phyloP scores from a whole-genome alignment of 2,888 invertebrate species.

The Drosophila leonis region DNA sequence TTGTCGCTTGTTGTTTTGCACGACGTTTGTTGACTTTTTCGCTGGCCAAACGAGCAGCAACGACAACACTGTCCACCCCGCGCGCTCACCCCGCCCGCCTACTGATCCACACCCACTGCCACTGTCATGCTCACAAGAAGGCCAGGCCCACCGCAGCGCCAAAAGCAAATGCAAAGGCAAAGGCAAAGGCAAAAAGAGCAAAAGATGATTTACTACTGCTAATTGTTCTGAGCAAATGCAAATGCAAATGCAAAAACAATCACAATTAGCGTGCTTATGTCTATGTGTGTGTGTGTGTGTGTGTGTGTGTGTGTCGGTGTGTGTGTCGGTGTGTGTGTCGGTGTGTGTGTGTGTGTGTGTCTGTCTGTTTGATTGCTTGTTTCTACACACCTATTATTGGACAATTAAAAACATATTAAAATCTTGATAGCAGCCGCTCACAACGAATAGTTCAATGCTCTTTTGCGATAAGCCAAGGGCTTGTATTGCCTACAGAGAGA shows the following conservation, averaged over 20 bases:
- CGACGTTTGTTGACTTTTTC: constrained; percentile 51
- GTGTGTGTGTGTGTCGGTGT: neutral
- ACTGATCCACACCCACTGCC: neutral
- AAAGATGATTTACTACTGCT: neutral
- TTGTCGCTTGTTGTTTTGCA: constrained; percentile 19
- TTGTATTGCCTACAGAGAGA: neutral
- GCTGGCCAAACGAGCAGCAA: constrained; percentile 11
- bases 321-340: neutral
- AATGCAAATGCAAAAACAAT: constrained; percentile 33
- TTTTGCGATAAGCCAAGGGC: neutral
- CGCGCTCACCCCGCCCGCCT: neutral
- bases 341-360: neutral
- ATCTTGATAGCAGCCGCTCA: neutral
- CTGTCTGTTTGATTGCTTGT: constrained; percentile 1
- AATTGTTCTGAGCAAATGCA: constrained; percentile 4
- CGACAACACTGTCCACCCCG: neutral
- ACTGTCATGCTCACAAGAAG: constrained; percentile 6
- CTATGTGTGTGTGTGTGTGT: neutral
- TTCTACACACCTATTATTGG: constrained; percentile 16
- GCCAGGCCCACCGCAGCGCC: constrained; percentile 2
- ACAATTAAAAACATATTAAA: constrained; percentile 47
- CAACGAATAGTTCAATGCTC: constrained; percentile 10
- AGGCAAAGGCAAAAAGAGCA: constrained; percentile 12
- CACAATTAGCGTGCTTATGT: constrained; percentile 33
- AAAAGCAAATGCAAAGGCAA: neutral